Conservation (phyloP, 2,797 vertebrate genomes). For the Oceanodroma leucorhoa region DNA sequence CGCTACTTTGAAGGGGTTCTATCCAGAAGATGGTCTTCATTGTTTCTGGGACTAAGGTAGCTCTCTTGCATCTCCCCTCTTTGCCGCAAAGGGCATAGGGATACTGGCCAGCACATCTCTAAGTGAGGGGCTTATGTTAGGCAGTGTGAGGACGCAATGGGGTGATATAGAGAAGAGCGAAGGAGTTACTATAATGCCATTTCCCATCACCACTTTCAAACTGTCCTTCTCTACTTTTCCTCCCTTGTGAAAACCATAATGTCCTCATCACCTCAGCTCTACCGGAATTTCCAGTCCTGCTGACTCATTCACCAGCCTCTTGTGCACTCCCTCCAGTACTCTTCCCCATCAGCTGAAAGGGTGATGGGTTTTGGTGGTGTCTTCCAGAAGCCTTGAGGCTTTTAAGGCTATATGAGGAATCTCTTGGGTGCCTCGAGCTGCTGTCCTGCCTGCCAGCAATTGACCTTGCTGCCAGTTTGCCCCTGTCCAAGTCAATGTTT, state of each 20-base stretch:
- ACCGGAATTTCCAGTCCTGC: conserved; percentile 11
- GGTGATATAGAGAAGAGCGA: not conserved
- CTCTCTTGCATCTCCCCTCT: not conserved
- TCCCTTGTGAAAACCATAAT: not conserved
- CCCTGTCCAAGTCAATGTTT: not conserved
- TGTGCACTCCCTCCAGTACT: not conserved
- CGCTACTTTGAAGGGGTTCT: not conserved
- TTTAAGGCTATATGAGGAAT: not conserved
- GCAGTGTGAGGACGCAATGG: rapidly evolving
- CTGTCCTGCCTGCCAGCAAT: not conserved
- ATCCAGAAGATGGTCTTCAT: not conserved
- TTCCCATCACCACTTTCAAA: not conserved
- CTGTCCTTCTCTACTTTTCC: not conserved
- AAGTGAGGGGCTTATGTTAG: not conserved
- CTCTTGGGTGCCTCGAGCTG: not conserved
- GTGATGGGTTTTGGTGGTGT: not conserved
- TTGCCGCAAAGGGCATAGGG: not conserved
- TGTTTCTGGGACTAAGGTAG: not conserved
- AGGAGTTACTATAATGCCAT: not conserved
- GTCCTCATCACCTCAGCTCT: not conserved
- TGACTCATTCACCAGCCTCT: not conserved
- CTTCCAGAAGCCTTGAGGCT: not conserved
- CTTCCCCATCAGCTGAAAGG: not conserved
- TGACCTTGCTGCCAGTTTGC: not conserved
- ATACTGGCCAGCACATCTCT: no score